Evolutionary conservation across 1,140 invertebrate species (phyloP), one percentile per base, ranked within the genome.

Genomic region (Elymnias hypermnestra): DNA sequence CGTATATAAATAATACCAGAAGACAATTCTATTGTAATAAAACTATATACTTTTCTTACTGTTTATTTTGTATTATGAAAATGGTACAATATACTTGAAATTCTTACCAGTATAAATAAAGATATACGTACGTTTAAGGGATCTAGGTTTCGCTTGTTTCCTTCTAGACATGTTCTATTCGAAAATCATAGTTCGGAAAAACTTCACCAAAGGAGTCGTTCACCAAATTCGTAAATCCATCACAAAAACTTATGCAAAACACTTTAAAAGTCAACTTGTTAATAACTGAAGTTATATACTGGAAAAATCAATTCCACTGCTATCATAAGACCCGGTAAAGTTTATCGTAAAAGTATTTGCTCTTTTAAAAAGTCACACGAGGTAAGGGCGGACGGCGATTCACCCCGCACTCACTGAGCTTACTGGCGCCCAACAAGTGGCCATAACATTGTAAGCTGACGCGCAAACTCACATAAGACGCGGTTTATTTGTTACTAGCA

Each of bases 341-440:
- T 70, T 74, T 72, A 52, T 72, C 69, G 73, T 56, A 70, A 53
- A 33, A 49, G 17, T 39, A 17, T 63, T 49, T 58, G 48, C 33
- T 43, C 42, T 41, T 42, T 52, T 41, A 25, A 26, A 28, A 49
- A 44, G 43, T 45, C 52, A 57, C 57, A 53, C 42, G 36, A 58
- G 50, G 67, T 53, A 55, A 58, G 61, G 56, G 53, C 65, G 64
- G 63, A 52, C 67, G 70, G 63, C 66, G 65, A 53, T 52, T 62
- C 76, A 74, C 67, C 72, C 67, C 72, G 75, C 74, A 72, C 63
- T 72, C 57, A 70, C 76, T 68, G 78, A 83, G 62, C 58, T 67
- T 59, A 57, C 50, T 74, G 73, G 81, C 82, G 76, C 81, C 83
- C 85, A 87, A 87, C 85, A 87, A 87, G 85, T 87, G 83, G 82